Conservation (phyloP, 2,113 vertebrate genomes). For the Eretmochelys imbricata region DNA sequence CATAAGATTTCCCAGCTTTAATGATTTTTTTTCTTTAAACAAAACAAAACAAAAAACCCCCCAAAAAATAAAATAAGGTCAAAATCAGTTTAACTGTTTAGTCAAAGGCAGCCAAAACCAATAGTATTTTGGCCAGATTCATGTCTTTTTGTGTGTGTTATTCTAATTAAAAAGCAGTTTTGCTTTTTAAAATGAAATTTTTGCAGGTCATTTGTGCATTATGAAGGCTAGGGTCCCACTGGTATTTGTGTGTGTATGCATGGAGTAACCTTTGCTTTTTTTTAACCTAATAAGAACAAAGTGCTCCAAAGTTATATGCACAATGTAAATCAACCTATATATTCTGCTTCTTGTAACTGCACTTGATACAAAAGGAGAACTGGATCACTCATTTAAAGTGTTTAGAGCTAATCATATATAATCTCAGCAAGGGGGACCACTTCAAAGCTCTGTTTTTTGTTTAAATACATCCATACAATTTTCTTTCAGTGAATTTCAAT, state of each 20-base stretch:
- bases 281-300: background rate
- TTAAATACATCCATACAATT: background rate
- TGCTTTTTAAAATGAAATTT: background rate
- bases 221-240: background rate
- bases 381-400: background rate
- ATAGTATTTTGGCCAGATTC: background rate
- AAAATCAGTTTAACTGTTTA: background rate
- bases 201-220: background rate
- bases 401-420: background rate
- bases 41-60: rapidly evolving
- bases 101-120: background rate
- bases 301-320: background rate
- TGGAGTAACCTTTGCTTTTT: background rate
- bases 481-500: background rate
- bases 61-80: too few relatives aligned
- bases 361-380: background rate
- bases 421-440: background rate
- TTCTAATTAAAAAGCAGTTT: background rate
- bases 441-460: background rate
- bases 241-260: background rate
- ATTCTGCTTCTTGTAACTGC: background rate
- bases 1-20: background rate
- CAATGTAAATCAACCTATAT: background rate
- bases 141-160: background rate
- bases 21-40: background rate